Base-by-base conservation (phyloP, 2,888 invertebrate species). In the Aspidiotus destructor region DNA sequence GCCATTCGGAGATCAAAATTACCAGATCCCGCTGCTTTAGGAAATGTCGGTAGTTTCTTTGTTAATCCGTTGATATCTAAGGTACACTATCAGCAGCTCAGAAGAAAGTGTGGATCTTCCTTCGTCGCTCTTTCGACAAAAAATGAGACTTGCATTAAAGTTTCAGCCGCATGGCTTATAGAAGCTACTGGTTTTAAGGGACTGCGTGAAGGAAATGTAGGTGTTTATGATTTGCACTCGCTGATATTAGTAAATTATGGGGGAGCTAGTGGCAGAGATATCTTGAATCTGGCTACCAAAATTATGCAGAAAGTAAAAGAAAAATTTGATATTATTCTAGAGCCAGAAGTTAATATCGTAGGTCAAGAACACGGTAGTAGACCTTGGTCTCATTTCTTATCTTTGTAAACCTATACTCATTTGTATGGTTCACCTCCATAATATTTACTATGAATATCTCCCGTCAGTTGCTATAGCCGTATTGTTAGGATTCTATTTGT, bases 21-120 rank as follows among this genome's bases (percentile, higher is more conserved):
- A 15, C 68, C 68, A 52, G 61, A 68, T 61, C 61, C 53, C 8
- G 11, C 2, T 28, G 8, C 48, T 13, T 13, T 13, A 9, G 68
- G 68, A 13, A 68, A 68, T 40, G 60, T 52, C 3, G 68, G 68
- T 2, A 68, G 68, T 52, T 68, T 68, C 52, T 68, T 68, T 52
- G 44, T 60, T 15, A 68, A 68, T 40, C 68, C 68, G 2, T 7
- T 60, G 3, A 15, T 68, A 16, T 8, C 9, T 17, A 40, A 9
- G 11, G 13, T 7, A 61, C 8, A n/a, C 0, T 28, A 28, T 13
- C 5, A 7, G n/a, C 8, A 42, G 16, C 40, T 68, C 2, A 9
- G 10, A 2, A 7, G 8, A 7, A 10, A 48, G 9, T 68, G 60
- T 68, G 44, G 44, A 13, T 7, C n/a, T 11, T 28, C 54, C 55